Conservation (phyloP, 2,113 vertebrate species). For the Oncorhynchus kisutch region DNA sequence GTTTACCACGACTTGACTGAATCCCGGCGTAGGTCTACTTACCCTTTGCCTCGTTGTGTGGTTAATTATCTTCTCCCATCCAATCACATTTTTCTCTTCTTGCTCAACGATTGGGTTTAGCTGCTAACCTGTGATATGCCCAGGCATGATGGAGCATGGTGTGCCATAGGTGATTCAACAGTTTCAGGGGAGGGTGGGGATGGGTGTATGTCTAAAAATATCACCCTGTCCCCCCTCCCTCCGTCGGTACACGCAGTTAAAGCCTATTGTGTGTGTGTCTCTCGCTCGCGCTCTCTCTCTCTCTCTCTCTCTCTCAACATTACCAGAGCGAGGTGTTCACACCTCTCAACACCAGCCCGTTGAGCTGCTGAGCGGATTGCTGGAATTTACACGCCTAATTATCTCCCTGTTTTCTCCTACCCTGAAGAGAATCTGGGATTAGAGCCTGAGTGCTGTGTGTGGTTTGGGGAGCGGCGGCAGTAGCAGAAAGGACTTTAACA, state of each 20-base stretch:
- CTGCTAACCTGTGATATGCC: constrained; percentile 23
- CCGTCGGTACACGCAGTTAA: constrained; percentile 27
- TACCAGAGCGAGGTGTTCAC: constrained; percentile 36
- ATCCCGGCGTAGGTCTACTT: background rate
- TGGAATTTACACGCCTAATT: constrained; percentile 69
- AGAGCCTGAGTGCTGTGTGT: constrained; percentile 39
- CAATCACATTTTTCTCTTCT: constrained; percentile 10
- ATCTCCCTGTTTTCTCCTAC: constrained; percentile 52
- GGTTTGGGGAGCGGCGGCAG: constrained; percentile 48
- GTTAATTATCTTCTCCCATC: constrained; percentile 26
- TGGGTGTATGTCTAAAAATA: background rate
- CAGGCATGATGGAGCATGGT: constrained; percentile 3
- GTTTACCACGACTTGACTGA: too few relatives aligned
- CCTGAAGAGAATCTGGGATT: constrained; percentile 51
- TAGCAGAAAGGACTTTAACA: constrained; percentile 36
- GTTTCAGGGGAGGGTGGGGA: background rate
- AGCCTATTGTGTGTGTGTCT: constrained; percentile 13
- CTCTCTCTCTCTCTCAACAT: constrained; percentile 31
- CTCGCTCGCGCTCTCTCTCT: background rate
- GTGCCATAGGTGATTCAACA: background rate
- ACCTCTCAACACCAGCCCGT: constrained; percentile 59
- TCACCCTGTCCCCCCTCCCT: too few relatives aligned
- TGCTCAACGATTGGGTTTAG: constrained; percentile 11
- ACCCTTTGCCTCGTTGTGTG: constrained; percentile 45
- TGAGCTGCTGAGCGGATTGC: constrained; percentile 48